Evolutionary conservation across 2,888 invertebrate species (phyloP).

Genomic region (Plutella xylostella): DNA sequence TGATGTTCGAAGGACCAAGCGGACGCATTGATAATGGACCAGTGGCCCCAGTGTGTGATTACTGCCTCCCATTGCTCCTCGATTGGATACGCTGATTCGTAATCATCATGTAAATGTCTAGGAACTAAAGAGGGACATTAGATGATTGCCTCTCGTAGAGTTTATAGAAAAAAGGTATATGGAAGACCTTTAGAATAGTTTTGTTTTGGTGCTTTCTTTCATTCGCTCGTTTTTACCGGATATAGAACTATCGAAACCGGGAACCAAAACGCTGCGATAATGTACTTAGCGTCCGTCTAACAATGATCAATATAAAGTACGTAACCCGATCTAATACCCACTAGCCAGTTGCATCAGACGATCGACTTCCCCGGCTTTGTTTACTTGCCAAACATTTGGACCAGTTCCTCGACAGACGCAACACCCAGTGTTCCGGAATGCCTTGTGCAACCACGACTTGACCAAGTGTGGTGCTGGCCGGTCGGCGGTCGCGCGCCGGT

Average conservation of each 20-base stretch:
- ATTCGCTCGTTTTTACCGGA: no score
- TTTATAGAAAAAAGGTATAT: no score
- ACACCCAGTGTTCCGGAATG: constrained; percentile 1
- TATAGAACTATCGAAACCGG: no score
- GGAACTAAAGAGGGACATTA: no score
- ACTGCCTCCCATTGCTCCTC: neutral
- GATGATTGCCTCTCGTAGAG: no score
- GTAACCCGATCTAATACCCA: constrained; percentile 1
- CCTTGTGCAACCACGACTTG: constrained; percentile 4
- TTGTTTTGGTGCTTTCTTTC: no score
- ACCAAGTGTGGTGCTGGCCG: neutral
- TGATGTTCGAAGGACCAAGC: neutral
- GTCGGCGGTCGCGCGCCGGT: neutral
- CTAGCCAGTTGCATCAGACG: neutral
- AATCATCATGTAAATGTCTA: no score
- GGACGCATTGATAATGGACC: constrained; percentile 2
- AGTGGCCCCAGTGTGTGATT: neutral
- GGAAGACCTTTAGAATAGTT: no score
- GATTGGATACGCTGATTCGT: neutral
- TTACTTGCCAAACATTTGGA: constrained; percentile 1
- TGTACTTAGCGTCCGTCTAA: no score
- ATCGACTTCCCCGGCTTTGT: neutral
- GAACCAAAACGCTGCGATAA: no score
- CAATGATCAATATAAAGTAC: no score
- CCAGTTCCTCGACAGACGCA: neutral